Evolutionary conservation across 2,113 vertebrate species (phyloP), one percentile per base, ranked within the genome.

Genomic region (Neolamprologus brichardi): DNA sequence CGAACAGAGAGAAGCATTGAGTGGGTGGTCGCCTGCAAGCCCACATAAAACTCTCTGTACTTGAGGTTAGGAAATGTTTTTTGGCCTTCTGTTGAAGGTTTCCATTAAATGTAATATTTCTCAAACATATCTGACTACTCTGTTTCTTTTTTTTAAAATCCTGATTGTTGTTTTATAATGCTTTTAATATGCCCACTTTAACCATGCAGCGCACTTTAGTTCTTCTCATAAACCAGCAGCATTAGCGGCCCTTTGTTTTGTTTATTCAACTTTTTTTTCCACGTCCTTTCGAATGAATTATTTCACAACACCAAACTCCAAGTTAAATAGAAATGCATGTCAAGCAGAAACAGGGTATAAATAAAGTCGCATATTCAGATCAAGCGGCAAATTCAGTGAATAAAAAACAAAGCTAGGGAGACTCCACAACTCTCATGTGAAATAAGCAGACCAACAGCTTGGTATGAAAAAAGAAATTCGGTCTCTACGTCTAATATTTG

Each of bases 1-100:
- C 20, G 75, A 30, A 15, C 46, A 51, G 83, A 39, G 51, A 83
- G n/a, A 28, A 64, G 67, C 23, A 80, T 78, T 14, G 41, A 87
- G 58, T 23, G 70, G 84, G 80, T 84, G 81, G 84, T 85, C 54
- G 67, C 64, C 60, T 88, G 37, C n/a, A 52, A 82, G 54, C 64
- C 3, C 6, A 17, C 18, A 75, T 79, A 81, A 84, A 89, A 80
- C 67, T 79, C 49, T 79, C 12, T 79, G 18, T 34, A 30, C 11
- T 87, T 37, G 32, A 81, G 77, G 51, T 56, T 18, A 79, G 32
- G 53, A 44, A 82, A 85, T 72, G 70, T 86, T 72, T 79, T 79
- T 79, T 82, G 77, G 70, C 49, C 37, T 70, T 84, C 18, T 79
- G 64, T 25, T 88, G 4, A 84, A 85, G 7, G n/a, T 80, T 75